Evolutionary conservation across 2,797 vertebrate genomes (phyloP), one percentile per base, ranked within the genome.

Genomic region (Hoplostethus mediterraneus): DNA sequence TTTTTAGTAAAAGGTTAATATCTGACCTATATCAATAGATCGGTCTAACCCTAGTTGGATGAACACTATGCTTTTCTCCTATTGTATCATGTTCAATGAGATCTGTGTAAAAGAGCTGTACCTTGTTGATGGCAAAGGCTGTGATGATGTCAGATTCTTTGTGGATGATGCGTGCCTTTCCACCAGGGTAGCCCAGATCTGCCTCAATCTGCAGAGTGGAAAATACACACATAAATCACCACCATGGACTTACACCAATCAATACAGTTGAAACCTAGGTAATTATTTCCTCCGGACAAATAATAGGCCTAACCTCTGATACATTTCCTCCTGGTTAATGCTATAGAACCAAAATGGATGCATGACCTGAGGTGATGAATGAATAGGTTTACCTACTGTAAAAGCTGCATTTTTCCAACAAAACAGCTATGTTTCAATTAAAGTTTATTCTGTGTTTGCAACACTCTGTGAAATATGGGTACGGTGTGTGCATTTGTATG

Each of bases 71-170:
- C 44, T 47, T 62, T 58, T 21, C 30, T 65, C 11, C 36, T 1
- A 8, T 25, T n/a, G 31, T 9, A 54, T 51, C n/a, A 28, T 67
- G 44, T 63, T 79, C 30, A 28, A 28, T 63, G 36, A 78, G 54
- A 65, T 67, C 38, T 52, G 25, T 47, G 49, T 52, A 5, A 57
- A 61, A 25, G 17, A 54, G 33, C 52, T 31, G 88, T 91, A 98
- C 98, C 94, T 97, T 99, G 93, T 99, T 99, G 90, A 99, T 98
- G 87, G 97, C 97, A 90, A 99, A 99, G 48, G 98, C 98, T 67
- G 98, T 99, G 93, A 99, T 98, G 81, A 99, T 99, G 90, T 99
- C 98, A 47, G 97, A 97, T 68, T 99, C 98, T 79, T 99, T 99
- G 91, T 99, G 98, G 85, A 99, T 97, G 93, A 99, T 99, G 81